Percentiles rank a stretch among this genome's conserved stretches.
These are phyloP conservation scores for Drosophila meridionalis DNA, from an alignment of 2,888 invertebrate genomes.

Conservation along the genomic window DNA sequence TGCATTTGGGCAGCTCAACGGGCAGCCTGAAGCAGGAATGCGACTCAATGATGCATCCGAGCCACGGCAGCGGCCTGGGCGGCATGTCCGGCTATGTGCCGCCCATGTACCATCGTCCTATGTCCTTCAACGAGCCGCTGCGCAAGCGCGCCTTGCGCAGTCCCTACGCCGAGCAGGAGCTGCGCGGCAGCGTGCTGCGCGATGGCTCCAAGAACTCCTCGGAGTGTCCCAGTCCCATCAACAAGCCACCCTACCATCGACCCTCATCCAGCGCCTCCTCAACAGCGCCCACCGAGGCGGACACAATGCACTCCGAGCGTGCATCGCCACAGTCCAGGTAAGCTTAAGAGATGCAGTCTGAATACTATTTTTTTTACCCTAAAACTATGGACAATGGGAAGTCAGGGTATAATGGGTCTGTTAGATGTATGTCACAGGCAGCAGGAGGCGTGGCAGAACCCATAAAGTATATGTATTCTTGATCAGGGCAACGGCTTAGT, in stretches of 20 bases:
- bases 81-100: conserved; percentile 84
- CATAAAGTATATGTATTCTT: neutral
- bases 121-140: conserved; percentile 84
- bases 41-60: conserved; percentile 85
- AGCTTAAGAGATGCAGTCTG: conserved; percentile 6
- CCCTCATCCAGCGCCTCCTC: conserved; percentile 85
- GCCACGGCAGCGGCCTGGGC: conserved; percentile 81
- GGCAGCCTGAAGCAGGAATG: conserved; percentile 85
- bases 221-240: conserved; percentile 86
- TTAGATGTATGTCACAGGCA: neutral
- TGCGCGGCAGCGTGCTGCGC: conserved; percentile 89
- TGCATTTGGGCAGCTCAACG: conserved; percentile 75
- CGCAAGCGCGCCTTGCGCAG: conserved; percentile 87
- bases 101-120: conserved; percentile 85
- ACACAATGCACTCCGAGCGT: conserved; percentile 85
- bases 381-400: neutral
- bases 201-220: conserved; percentile 86
- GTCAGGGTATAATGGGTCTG: too few relatives aligned
- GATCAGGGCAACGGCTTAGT: neutral
- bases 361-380: too few relatives aligned
- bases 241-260: conserved; percentile 84
- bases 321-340: conserved; percentile 85
- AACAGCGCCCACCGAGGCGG: conserved; percentile 85
- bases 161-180: conserved; percentile 85
- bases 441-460: neutral